A percentile compares a stretch with the other conserved stretches of the same genome.
phyloP scores from a whole-genome alignment of 2,113 vertebrate species.

The Steatornis caripensis region DNA sequence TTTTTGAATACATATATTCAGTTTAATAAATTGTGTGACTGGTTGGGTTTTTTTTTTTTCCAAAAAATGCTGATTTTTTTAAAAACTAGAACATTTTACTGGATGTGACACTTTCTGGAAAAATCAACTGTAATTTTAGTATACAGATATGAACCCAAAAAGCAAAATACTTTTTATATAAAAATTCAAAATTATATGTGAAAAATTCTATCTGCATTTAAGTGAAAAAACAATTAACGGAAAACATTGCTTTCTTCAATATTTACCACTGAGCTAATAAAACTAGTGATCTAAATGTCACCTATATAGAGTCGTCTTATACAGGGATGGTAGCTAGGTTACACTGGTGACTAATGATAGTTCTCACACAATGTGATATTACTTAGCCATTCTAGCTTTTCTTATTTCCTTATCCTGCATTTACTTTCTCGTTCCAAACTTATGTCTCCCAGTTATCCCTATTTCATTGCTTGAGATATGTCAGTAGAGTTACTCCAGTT shows the following conservation, averaged over 20 bases:
- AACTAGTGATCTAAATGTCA: neutral
- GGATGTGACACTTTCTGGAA: neutral
- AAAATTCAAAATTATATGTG: neutral
- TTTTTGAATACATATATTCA: neutral
- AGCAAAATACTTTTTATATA: neutral
- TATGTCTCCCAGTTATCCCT: neutral
- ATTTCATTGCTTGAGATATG: neutral
- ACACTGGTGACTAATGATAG: neutral
- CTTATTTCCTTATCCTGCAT: neutral
- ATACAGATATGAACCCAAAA: neutral
- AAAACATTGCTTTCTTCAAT: neutral
- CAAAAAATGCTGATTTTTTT: neutral
- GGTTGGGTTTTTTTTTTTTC: fast-evolving
- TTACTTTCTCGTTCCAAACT: neutral
- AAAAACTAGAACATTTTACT: neutral
- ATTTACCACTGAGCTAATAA: neutral
- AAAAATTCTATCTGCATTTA: neutral
- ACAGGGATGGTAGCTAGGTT: neutral
- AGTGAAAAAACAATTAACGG: neutral
- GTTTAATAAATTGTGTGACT: neutral
- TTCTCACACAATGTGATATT: neutral
- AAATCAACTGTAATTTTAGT: neutral
- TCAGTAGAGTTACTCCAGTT: neutral
- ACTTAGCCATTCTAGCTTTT: neutral
- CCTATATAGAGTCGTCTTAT: no score